Base-by-base conservation (phyloP, 2,113 vertebrate species). In the Noctilio leporinus region DNA sequence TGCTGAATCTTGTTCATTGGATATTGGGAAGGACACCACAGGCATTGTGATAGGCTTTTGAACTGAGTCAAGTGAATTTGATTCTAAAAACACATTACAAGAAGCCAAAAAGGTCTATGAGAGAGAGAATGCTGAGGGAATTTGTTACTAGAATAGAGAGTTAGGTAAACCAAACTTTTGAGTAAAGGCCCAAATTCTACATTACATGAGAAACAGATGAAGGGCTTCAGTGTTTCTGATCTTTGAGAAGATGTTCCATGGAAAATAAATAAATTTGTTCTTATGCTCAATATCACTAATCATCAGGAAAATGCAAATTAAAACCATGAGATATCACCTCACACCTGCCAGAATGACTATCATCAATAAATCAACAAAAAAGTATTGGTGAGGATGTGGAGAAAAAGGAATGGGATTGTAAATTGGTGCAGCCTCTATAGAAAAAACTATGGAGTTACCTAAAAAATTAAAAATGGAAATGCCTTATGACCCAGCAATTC, bases 1-100 rank as follows among this genome's bases (percentile, higher is more conserved):
- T 88, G 57, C 97, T 96, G 96, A 92, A 98, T 98, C 98, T 98
- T 97, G 94, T 96, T 94, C 95, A 62, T 85, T 92, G 4, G 65
- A 40, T 96, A 76, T 90, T 57, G 92, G 86, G 86, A 96, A 89
- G 91, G 75, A 94, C 88, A 73, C 86, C 2, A 2, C 43, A 43
- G 69, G 84, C 53, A 17, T 55, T 53, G 83, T 86, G 93, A 89
- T 11, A 89, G 80, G 64, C 19, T 4, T 94, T 73, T 85, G 95
- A 96, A 91, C 38, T 0, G 0, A 75, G 40, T 38, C 35, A 75
- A 95, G 73, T 93, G 69, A 85, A 86, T 85, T n/a, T 64, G 73
- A 49, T 82, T 72, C 90, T 86, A 88, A 88, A 93, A 94, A 38
- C 49, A 87, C 15, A 59, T 89, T 28, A 45, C 62, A 72, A 45